Percentiles rank a stretch among this genome's conserved stretches.
These are phyloP conservation scores for Cricetomys ansorgei DNA, from an alignment of 2,113 vertebrate species.

Conservation along the genomic window DNA sequence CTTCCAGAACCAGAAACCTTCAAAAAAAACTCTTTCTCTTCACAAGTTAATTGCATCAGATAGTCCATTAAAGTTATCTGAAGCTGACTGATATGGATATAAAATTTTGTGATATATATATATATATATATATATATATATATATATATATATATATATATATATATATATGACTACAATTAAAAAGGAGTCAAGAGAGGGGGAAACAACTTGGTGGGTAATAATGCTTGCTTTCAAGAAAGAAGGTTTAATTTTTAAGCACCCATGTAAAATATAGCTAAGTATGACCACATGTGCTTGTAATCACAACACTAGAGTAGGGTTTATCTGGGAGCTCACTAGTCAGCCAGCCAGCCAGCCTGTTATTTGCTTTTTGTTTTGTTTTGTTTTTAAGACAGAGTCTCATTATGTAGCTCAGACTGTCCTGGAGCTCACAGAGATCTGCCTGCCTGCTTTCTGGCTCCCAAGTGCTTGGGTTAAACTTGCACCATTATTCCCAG, in stretches of 20 bases:
- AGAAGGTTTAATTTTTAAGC: neutral
- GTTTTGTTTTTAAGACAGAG: neutral
- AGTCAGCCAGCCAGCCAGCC: neutral
- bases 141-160: too few relatives aligned
- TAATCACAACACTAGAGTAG: neutral
- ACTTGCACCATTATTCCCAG: neutral
- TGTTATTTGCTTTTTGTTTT: neutral
- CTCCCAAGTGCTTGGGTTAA: neutral
- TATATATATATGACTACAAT: neutral
- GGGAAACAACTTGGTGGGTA: neutral
- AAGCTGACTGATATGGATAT: neutral
- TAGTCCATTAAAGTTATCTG: neutral
- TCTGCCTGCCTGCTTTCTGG: neutral
- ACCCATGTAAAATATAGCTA: neutral
- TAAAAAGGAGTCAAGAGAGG: neutral
- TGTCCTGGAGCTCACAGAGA: neutral
- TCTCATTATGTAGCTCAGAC: neutral
- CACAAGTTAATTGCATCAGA: neutral
- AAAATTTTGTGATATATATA: neutral
- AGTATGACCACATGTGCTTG: neutral
- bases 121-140: too few relatives aligned
- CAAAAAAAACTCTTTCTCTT: neutral
- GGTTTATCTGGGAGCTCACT: neutral
- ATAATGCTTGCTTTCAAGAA: neutral
- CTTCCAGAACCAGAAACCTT: neutral